These are phyloP conservation scores for Limonius californicus DNA, from an alignment of 1,140 invertebrate species.

Conservation along the genomic window DNA sequence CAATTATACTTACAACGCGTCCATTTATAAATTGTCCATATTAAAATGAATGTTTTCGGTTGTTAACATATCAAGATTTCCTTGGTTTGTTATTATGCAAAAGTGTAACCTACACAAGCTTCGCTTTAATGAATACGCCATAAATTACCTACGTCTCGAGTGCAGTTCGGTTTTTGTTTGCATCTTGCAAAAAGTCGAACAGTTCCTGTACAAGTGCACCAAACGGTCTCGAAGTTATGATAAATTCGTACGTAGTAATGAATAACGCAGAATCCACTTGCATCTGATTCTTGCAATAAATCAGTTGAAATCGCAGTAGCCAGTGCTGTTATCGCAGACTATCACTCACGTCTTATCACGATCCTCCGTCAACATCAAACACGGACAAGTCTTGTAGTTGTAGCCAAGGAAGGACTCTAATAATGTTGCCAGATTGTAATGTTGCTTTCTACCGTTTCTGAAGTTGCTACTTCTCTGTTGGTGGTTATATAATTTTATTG, in stretches of 20 bases:
- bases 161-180: too few species aligned
- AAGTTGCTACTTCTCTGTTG: constrained; percentile 6
- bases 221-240: constrained; percentile 7
- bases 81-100: too few species aligned
- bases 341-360: constrained; percentile 11
- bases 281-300: constrained; percentile 6
- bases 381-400: constrained; percentile 2
- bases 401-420: constrained; percentile 3
- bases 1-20: not conserved
- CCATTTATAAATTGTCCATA: not conserved
- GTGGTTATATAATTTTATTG: constrained; percentile 8
- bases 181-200: too few species aligned
- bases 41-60: not conserved
- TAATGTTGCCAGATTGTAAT: constrained; percentile 6
- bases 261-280: constrained; percentile 10
- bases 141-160: too few species aligned
- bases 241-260: constrained; percentile 3
- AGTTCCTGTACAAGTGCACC: not conserved
- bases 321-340: constrained; percentile 3
- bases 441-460: not conserved
- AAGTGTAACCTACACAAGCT: too few species aligned
- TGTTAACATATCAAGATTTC: not conserved
- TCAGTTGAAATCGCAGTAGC: constrained; percentile 8
- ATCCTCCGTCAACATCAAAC: not conserved
- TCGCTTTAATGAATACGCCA: too few species aligned